Evolutionary conservation across 2,113 vertebrate genomes (phyloP), one percentile per base, ranked within the genome.

Genomic region (Esox niger): DNA sequence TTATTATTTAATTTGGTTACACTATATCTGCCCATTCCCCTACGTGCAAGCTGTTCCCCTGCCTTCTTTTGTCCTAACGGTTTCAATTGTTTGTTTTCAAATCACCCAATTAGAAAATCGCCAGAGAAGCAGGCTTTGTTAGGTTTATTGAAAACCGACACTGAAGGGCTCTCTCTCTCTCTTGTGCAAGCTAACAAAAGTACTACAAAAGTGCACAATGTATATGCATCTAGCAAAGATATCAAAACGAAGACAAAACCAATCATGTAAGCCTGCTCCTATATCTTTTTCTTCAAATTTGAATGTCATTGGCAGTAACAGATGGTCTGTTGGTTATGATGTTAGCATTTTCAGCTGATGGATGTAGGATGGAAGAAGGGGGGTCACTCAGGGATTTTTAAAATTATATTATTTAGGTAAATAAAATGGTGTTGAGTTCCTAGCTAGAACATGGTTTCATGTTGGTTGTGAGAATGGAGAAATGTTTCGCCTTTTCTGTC

Each of bases 291-390:
- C 52, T n/a, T 27, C 46, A 21, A 8, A 32, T 33, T 35, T 33
- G 33, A 58, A 31, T 33, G 31, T 38, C 55, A 58, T 69, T 59
- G 68, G 52, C 63, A 58, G 29, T 33, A 64, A 68, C 65, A 68
- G 66, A 72, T 77, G 66, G 75, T 64, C 60, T 69, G 52, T 64
- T 63, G 60, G 60, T 54, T 58, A 60, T 69, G 69, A 64, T 71
- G 47, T 74, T 38, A 65, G 64, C 46, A 23, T 56, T 66, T 75
- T 75, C 62, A 66, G 62, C 70, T 65, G 55, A 47, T 56, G 62
- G 38, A 32, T 32, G 32, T 35, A 31, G 47, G 43, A 31, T 47
- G 61, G 60, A 9, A 15, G 33, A 57, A 29, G 43, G 46, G n/a
- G n/a, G n/a, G n/a, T n/a, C n/a, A n/a, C n/a, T n/a, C n/a, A n/a